Conservation (phyloP, 2,888 invertebrate species). For the Torymus aiolomorphi region DNA sequence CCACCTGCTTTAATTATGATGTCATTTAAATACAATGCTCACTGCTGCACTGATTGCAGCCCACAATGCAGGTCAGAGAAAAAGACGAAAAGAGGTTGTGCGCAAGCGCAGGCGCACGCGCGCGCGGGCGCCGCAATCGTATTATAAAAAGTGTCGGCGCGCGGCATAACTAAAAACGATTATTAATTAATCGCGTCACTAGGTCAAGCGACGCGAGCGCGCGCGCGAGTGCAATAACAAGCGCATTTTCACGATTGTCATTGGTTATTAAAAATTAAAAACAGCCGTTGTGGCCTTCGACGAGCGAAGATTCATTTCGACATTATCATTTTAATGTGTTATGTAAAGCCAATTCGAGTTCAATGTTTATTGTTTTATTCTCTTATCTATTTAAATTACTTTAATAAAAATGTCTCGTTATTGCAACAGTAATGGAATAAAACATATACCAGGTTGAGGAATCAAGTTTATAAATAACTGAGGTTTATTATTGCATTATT, state of each 20-base stretch:
- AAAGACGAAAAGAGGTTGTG: slow-evolving; percentile 19
- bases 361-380: neutral
- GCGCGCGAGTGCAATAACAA: slow-evolving; percentile 11
- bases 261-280: slow-evolving; percentile 21
- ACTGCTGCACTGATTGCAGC: slow-evolving; percentile 1
- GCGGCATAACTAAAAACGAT: slow-evolving; percentile 12
- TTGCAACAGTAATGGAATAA: too few relatives aligned
- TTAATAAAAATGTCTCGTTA: too few relatives aligned
- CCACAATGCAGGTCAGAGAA: slow-evolving; percentile 19
- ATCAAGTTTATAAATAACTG: too few relatives aligned
- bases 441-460: too few relatives aligned
- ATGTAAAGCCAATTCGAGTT: neutral
- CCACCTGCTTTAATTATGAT: slow-evolving; percentile 1
- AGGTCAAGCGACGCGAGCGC: slow-evolving; percentile 2
- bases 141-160: neutral
- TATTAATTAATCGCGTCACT: slow-evolving; percentile 38
- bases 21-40: slow-evolving; percentile 42
- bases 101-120: too few relatives aligned
- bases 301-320: neutral
- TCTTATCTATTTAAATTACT: too few relatives aligned
- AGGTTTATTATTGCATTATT: too few relatives aligned
- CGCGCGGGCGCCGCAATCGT: neutral
- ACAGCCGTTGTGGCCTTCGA: slow-evolving; percentile 4
- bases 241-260: slow-evolving; percentile 18
- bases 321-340: neutral